Percentiles rank a stretch among this genome's conserved stretches.
Evolutionary conservation across 2,888 invertebrate genomes (phyloP).

Genomic region (Cantharis flavilabris): DNA sequence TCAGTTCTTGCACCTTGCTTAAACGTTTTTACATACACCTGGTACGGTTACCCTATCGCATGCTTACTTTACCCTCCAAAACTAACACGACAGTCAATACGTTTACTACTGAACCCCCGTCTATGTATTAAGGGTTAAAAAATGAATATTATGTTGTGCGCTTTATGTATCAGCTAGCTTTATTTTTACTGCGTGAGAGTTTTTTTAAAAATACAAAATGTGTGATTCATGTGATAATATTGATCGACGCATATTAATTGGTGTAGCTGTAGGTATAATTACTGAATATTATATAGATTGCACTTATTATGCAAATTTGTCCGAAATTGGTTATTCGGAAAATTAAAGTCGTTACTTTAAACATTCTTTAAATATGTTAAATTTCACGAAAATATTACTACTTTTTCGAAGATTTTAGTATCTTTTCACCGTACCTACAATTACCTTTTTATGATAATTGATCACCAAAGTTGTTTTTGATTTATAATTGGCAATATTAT

Average conservation of each 20-base stretch:
- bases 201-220: constrained; percentile 36
- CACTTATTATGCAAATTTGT: constrained; percentile 2
- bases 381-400: background rate
- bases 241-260: constrained; percentile 36
- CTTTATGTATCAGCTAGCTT: constrained; percentile 15
- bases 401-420: background rate
- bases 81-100: constrained; percentile 2
- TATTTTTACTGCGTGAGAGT: constrained; percentile 25
- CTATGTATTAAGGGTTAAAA: constrained; percentile 17
- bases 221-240: constrained; percentile 38
- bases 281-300: background rate
- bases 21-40: constrained; percentile 22
- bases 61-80: constrained; percentile 22
- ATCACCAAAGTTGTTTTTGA: background rate
- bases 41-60: constrained; percentile 26
- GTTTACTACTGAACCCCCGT: constrained; percentile 7
- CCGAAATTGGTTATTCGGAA: background rate
- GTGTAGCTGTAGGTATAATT: constrained; percentile 13
- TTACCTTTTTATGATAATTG: background rate
- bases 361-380: background rate
- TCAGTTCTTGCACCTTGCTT: constrained; percentile 23
- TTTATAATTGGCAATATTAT: background rate
- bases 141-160: background rate
- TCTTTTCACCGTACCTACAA: background rate
- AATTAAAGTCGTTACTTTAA: background rate